phyloP scores from a whole-genome alignment of 2,113 vertebrate genomes.

The Rhinogobius similis region DNA sequence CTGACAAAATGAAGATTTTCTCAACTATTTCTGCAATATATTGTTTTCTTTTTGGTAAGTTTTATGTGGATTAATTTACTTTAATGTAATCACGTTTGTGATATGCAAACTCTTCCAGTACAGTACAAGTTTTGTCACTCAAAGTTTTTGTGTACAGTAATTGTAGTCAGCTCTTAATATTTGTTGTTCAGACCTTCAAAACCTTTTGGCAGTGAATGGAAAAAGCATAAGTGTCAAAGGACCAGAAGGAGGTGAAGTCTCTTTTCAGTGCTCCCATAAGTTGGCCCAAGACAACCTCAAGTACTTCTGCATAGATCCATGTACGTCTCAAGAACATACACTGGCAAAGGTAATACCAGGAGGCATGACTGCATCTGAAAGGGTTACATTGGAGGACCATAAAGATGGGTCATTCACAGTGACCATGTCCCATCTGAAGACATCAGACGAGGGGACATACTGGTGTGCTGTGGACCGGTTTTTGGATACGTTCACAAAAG shows the following conservation, averaged over 20 bases:
- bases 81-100: background rate
- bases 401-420: conserved; percentile 43
- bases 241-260: conserved; percentile 26
- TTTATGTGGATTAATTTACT: background rate
- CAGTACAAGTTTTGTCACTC: background rate
- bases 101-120: background rate
- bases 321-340: background rate
- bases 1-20: conserved; percentile 35
- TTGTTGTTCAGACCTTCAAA: background rate
- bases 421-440: conserved; percentile 38
- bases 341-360: conserved; percentile 22
- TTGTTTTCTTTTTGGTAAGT: conserved; percentile 50
- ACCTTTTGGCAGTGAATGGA: background rate
- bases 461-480: conserved; percentile 45
- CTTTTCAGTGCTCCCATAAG: conserved; percentile 38
- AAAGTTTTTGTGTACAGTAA: background rate
- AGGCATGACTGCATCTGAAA: accelerated
- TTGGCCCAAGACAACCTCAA: conserved; percentile 11
- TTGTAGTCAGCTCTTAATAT: background rate
- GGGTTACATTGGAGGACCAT: conserved; percentile 28
- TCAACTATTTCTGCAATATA: conserved; percentile 18
- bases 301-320: conserved; percentile 57
- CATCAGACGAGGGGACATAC: conserved; percentile 49
- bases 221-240: conserved; percentile 5
- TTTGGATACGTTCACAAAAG: conserved; percentile 29